These are phyloP conservation scores for Teleopsis dalmanni DNA, from an alignment of 1,140 invertebrate species.

Conservation along the genomic window DNA sequence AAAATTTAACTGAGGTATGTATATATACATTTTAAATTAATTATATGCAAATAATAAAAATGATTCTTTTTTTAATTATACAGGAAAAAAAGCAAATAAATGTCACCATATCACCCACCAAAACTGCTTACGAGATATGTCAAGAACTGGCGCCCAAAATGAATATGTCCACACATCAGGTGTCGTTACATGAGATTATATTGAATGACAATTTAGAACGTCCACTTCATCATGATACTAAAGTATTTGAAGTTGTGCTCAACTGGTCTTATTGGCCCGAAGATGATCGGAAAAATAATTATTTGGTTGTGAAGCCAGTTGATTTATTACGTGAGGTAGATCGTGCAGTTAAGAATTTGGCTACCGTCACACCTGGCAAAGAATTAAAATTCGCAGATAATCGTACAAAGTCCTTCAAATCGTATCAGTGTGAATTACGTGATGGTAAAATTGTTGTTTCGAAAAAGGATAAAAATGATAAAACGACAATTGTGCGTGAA, in stretches of 20 bases:
- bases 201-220: conserved; percentile 62
- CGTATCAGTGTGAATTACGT: conserved; percentile 68
- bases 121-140: conserved; percentile 67
- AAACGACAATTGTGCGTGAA: conserved; percentile 35
- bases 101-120: conserved; percentile 59
- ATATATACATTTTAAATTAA: background rate
- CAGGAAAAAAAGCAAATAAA: conserved; percentile 41
- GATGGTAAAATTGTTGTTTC: conserved; percentile 70
- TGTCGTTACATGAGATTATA: conserved; percentile 69
- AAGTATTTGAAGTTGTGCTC: conserved; percentile 59
- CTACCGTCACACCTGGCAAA: conserved; percentile 53
- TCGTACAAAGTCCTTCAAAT: conserved; percentile 66
- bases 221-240: conserved; percentile 70
- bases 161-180: conserved; percentile 53
- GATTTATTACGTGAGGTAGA: conserved; percentile 46
- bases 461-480: conserved; percentile 50
- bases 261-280: conserved; percentile 82
- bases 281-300: conserved; percentile 70
- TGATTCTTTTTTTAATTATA: background rate
- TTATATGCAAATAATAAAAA: background rate
- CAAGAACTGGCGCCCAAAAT: conserved; percentile 58
- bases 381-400: conserved; percentile 74
- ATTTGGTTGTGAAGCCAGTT: conserved; percentile 60
- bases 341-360: conserved; percentile 45
- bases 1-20: conserved; percentile 32